Conservation (phyloP, 2,113 vertebrate genomes). For the Ursus arctos region DNA sequence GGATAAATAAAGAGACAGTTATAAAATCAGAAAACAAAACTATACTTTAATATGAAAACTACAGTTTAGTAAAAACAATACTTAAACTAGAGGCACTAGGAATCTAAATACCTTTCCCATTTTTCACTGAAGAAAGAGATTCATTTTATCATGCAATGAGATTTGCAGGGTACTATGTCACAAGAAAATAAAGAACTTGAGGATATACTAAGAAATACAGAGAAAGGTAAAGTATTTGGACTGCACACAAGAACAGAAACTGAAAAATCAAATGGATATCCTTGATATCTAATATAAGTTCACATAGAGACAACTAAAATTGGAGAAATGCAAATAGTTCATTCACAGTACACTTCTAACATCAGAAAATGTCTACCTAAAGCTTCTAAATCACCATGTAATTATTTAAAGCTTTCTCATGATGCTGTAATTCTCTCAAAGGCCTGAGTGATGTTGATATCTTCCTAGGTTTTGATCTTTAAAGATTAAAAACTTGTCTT, state of each 20-base stretch:
- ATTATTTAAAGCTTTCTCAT: not conserved
- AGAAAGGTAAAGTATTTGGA: not conserved
- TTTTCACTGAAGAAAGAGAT: conserved; percentile 4
- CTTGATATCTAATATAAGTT: not conserved
- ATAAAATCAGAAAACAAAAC: conserved; percentile 1
- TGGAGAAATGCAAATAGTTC: not conserved
- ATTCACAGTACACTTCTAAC: not conserved
- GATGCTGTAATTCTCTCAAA: not conserved
- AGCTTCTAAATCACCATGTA: not conserved
- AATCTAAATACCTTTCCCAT: not conserved
- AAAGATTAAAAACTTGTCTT: not conserved
- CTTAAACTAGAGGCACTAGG: not conserved
- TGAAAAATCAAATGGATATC: not conserved
- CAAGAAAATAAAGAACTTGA: conserved; percentile 18
- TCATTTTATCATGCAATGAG: conserved; percentile 29
- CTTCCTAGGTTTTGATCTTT: not conserved
- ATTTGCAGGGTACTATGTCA: not conserved
- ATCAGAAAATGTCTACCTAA: not conserved
- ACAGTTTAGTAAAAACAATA: not conserved
- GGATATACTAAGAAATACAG: not conserved
- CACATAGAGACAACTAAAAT: not conserved
- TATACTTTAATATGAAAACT: conserved; percentile 16
- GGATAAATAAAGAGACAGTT: not conserved
- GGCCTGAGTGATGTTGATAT: not conserved
- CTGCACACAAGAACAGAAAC: not conserved